Base-by-base conservation (phyloP, 2,113 vertebrate species). In the Saccopteryx leptura region DNA sequence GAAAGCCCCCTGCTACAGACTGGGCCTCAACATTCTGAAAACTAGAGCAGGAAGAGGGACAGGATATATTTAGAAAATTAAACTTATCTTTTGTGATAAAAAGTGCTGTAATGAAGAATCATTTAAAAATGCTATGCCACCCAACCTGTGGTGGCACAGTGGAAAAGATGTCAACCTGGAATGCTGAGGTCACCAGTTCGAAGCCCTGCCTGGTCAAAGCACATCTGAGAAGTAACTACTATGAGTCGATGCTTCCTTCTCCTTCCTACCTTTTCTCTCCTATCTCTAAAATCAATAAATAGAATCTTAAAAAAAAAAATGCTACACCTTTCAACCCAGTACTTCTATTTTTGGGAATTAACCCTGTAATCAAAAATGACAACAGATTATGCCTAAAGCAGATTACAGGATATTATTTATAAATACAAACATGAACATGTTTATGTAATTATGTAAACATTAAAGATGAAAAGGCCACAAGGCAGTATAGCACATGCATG, bases 281-380 rank as follows among this genome's bases (percentile, higher is more conserved):
- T 39, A 39, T 39, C 39, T 39, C 39, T 39, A 39, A 39, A 39
- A 39, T 39, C 39, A 39, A 39, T 39, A 39, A 39, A 39, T 39
- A 39, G 39, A 39, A 39, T 39, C 39, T 39, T 39, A 39, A 39
- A 39, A 39, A 39, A 39, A 14, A 93, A 95, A 76, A 84, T 28
- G 11, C 26, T 85, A 50, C 74, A 24, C 71, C 19, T 88, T 65
- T 94, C 48, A 95, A 92, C 65, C 66, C 50, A 84, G 2, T 84
- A 95, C 84, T 82, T 85, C 28, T 88, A 63, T 68, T 93, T 65
- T n/a, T 81, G 24, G 50, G 46, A 93, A 72, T 15, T 75, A 84
- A 89, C 39, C 18, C 18, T 85, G 71, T 58, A 65, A 86, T 72
- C 50, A 78, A 48, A 93, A 79, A 85, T 91, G 46, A 46, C 48